Evolutionary conservation across 2,113 vertebrate genomes (phyloP), one percentile per base, ranked within the genome.

Genomic region (Perognathus longimembris): DNA sequence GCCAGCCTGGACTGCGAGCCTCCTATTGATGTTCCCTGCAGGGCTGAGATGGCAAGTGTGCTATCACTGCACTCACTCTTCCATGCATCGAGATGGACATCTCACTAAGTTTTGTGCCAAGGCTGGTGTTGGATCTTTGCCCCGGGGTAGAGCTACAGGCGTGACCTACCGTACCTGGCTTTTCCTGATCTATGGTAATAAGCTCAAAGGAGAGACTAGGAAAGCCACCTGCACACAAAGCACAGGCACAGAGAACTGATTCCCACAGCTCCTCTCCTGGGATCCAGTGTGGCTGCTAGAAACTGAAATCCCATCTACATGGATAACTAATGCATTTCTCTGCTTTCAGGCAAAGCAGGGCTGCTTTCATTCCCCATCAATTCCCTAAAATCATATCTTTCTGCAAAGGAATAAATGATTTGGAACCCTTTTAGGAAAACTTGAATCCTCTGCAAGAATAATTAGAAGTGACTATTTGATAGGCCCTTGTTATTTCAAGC

Each of bases 271-370:
- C 17, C 36, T n/a, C n/a, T n/a, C 36, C 30, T 2, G 38, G 59
- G n/a, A 21, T 28, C 42, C 38, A 36, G 17, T 22, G 81, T 32
- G 14, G 45, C 21, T 26, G 61, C 50, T 11, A n/a, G 67, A 78
- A 30, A 77, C 22, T 61, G 66, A 30, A 59, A 63, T 64, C 50
- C 3, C 40, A 26, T 70, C 61, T 34, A 7, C n/a, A 7, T 22
- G 32, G 61, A 22, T 73, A n/a, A 36, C n/a, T 18, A 5, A 5
- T 32, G 45, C 21, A 45, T 50, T 24, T 70, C 7, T 42, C 17
- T 42, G 67, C 80, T 73, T 86, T 88, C 14, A 40, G 76, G 69
- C 63, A 88, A 90, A 89, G 77, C 32, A 57, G 3, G 40, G 38
- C 18, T 10, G 12, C 74, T 12, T 28, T 76, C 59, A 22, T 30